Base-by-base conservation (phyloP, 2,888 invertebrate species). In the Alsophila aescularia region DNA sequence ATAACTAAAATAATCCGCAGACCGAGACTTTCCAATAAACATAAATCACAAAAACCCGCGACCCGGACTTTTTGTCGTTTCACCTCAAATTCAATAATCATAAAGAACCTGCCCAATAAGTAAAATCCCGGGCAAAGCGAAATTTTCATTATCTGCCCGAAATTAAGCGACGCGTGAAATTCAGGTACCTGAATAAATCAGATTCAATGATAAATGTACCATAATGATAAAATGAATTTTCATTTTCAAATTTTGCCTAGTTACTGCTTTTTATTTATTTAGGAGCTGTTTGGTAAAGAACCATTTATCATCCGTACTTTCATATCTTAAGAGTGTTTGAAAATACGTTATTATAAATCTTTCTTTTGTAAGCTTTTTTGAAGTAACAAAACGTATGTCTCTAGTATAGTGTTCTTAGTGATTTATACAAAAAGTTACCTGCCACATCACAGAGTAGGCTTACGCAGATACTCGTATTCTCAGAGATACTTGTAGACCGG, bases 71-170 rank as follows among this genome's bases (percentile, higher is more conserved):
- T 39, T 36, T 16, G n/a, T 14, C 36, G 32, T 32, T 37, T 44
- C 32, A 36, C 42, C 43, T 54, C 49, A 35, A 49, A 43, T 49
- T 54, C 54, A 54, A 54, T 54, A 49, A 54, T 54, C 54, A 49
- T 54, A 49, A 49, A 54, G 42, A 54, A 52, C 40, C 18, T 24
- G 43, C 43, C 49, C 47, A 47, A 42, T 53, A 52, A 54, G 39
- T 52, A 45, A 52, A 45, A 52, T 44, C 21, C 18, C 5, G 29
- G 44, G 13, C 29, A 27, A 16, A 15, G 37, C 31, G 51, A 44
- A 31, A 47, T 40, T 52, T 40, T 52, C 52, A 52, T 47, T 52
- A 47, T 44, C 18, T 31, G 9, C 6, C 5, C 39, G 32, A 44
- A 39, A 51, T 44, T 31, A 51, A 43, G 37, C 43, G 34, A 15